phyloP scores from a whole-genome alignment of 2,113 vertebrate species.

The Typhlomys cinereus region DNA sequence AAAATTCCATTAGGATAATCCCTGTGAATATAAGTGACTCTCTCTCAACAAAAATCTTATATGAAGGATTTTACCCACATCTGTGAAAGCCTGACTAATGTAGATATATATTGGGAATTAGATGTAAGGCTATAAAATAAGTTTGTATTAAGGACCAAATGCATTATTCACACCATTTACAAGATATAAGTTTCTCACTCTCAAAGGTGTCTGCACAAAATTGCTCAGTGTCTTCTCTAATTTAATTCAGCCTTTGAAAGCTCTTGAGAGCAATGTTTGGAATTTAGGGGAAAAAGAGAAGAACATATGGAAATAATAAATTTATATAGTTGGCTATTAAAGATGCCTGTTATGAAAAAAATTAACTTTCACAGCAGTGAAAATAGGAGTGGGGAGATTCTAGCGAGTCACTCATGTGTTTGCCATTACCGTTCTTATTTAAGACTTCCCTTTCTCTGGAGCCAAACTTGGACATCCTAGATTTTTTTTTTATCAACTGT shows the following conservation, averaged over 20 bases:
- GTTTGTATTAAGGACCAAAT: constrained; percentile 33
- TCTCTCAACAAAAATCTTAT: neutral
- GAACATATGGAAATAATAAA: constrained; percentile 75
- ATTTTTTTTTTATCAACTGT: neutral
- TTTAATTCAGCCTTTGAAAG: constrained; percentile 65
- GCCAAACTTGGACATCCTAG: neutral
- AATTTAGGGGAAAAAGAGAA: constrained; percentile 48
- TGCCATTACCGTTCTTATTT: constrained; percentile 52
- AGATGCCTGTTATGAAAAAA: constrained; percentile 59
- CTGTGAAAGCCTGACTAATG: constrained; percentile 2
- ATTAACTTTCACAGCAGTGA: neutral
- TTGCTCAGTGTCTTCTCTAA: constrained; percentile 37
- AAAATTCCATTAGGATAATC: neutral
- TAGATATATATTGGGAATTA: neutral
- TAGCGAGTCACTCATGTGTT: constrained; percentile 44
- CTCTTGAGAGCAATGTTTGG: constrained; percentile 61
- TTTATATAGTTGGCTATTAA: constrained; percentile 60
- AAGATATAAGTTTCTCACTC: neutral
- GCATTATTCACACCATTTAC: constrained; percentile 59
- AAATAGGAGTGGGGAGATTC: constrained; percentile 8
- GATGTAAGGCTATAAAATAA: constrained; percentile 9
- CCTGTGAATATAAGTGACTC: neutral
- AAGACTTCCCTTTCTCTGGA: constrained; percentile 49
- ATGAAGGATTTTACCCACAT: neutral
- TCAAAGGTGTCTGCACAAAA: constrained; percentile 49